Evolutionary conservation across 92 coral and sea anemone species (phyloP).

Genomic region (Diadumene lineata): DNA sequence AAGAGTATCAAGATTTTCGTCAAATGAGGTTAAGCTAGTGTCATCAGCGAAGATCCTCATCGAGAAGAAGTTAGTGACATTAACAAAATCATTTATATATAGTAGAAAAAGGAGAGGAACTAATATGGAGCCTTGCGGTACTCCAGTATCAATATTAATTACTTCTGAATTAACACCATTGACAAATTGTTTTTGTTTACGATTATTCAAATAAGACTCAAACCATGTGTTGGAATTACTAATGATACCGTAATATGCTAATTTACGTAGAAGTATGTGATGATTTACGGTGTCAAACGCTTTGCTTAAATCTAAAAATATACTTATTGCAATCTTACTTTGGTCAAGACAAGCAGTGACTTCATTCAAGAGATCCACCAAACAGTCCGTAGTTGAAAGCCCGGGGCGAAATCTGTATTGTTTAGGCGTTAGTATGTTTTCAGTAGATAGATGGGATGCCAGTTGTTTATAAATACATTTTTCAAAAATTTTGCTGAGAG

Average conservation of each 20-base stretch:
- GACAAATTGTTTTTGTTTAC: constrained; percentile 33
- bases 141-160: constrained; percentile 32
- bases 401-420: too few species aligned
- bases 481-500: too few species aligned
- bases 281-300: too few species aligned
- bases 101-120: constrained; percentile 43
- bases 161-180: constrained; percentile 34
- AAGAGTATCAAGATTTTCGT: background rate
- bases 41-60: constrained; percentile 22
- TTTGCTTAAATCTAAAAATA: too few species aligned
- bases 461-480: too few species aligned
- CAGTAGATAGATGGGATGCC: too few species aligned
- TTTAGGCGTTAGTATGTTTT: too few species aligned
- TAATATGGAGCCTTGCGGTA: constrained; percentile 46
- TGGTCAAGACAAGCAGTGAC: too few species aligned
- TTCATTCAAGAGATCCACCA: too few species aligned
- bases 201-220: constrained; percentile 35
- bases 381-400: too few species aligned
- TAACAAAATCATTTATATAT: constrained; percentile 29
- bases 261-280: constrained; percentile 30
- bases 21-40: background rate
- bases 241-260: constrained; percentile 31
- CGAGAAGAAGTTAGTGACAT: constrained; percentile 16
- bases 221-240: constrained; percentile 38
- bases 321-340: too few species aligned